Evolutionary conservation across 2,888 invertebrate species (phyloP).

Genomic region (Oeneis ivallda): DNA sequence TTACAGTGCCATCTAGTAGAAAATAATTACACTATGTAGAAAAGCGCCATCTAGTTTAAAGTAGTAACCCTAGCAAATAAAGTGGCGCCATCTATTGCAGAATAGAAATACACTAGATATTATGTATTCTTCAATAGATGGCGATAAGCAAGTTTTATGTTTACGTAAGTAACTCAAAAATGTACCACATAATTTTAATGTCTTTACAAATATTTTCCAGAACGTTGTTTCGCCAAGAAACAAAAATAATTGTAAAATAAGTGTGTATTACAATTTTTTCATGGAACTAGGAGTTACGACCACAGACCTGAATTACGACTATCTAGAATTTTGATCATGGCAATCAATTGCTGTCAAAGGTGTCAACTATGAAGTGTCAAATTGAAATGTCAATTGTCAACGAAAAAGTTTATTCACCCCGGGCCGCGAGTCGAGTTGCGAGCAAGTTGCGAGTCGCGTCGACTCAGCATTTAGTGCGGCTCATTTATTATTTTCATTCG

Average conservation of each 20-base stretch:
- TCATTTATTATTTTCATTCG: slow-evolving; percentile 5
- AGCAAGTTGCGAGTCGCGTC: too few relatives aligned
- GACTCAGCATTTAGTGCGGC: slow-evolving; percentile 17
- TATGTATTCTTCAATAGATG: too few relatives aligned
- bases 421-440: too few relatives aligned
- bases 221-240: too few relatives aligned
- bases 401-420: slow-evolving; percentile 26
- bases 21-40: not conserved
- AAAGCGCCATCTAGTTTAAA: not conserved
- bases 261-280: too few relatives aligned
- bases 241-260: too few relatives aligned
- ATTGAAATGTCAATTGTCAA: slow-evolving; percentile 6
- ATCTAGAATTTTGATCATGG: not conserved
- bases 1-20: not conserved
- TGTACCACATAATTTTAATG: too few relatives aligned
- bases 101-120: not conserved
- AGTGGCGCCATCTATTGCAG: not conserved
- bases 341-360: not conserved
- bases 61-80: not conserved
- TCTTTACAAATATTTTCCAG: too few relatives aligned
- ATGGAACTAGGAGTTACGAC: too few relatives aligned
- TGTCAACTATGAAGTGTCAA: slow-evolving; percentile 2
- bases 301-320: too few relatives aligned
- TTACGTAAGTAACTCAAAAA: too few relatives aligned
- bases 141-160: too few relatives aligned